phyloP scores from a whole-genome alignment of 1,140 invertebrate genomes.

The Andrena cerasifolii region DNA sequence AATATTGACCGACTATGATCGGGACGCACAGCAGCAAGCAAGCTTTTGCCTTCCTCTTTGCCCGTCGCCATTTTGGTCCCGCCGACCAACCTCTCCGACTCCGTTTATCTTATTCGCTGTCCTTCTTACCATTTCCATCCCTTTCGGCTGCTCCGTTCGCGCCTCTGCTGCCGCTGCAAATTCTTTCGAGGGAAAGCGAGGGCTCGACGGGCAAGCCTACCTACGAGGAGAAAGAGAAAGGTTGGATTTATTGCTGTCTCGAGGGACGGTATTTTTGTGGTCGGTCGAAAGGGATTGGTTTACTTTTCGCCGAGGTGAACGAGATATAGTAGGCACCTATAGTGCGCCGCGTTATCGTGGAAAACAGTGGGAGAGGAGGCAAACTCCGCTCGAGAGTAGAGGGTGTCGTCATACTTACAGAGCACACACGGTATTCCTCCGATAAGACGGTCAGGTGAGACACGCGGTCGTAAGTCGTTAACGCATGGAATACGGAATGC shows the following conservation, averaged over 20 bases:
- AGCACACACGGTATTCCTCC: conserved; percentile 72
- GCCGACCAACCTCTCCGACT: too few relatives aligned
- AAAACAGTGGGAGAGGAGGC: conserved; percentile 39
- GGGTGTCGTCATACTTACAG: conserved; percentile 76
- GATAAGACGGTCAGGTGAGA: conserved; percentile 76
- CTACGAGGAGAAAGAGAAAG: too few relatives aligned
- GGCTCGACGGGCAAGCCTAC: too few relatives aligned
- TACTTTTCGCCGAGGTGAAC: conserved; percentile 26
- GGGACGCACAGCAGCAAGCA: background rate
- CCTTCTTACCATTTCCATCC: too few relatives aligned
- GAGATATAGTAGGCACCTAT: conserved; percentile 12
- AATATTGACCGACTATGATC: conserved; percentile 57
- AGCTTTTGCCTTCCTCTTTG: background rate
- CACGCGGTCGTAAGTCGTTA: conserved; percentile 54
- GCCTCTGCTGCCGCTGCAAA: too few relatives aligned
- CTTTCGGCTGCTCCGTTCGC: too few relatives aligned
- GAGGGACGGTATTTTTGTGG: too few relatives aligned
- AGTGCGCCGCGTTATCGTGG: conserved; percentile 61
- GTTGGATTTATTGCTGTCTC: too few relatives aligned
- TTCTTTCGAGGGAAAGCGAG: too few relatives aligned
- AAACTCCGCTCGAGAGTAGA: conserved; percentile 37
- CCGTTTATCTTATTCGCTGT: too few relatives aligned
- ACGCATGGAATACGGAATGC: too few relatives aligned
- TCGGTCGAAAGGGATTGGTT: conserved; percentile 31
- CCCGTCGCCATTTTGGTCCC: conserved; percentile 60